phyloP scores from a whole-genome alignment of 2,113 vertebrate genomes.

The Abramis brama region DNA sequence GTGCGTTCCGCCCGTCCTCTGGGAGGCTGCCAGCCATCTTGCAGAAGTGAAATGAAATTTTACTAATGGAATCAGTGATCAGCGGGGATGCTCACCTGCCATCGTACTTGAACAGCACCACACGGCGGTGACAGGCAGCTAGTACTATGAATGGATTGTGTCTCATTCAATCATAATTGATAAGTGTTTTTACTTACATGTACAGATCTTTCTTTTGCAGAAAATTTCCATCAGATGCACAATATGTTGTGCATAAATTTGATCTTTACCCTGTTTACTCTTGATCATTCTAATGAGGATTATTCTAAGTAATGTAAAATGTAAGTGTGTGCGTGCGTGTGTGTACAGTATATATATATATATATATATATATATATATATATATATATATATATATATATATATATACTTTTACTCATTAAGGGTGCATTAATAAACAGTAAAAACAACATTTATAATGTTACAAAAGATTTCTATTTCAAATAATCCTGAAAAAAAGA shows the following conservation, averaged over 20 bases:
- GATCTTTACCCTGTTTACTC: neutral
- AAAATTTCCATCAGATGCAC: neutral
- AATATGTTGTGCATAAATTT: neutral
- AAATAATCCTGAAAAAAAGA: too few relatives aligned
- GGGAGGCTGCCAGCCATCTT: conserved; percentile 20
- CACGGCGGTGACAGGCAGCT: neutral
- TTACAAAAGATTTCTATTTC: too few relatives aligned
- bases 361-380: too few relatives aligned
- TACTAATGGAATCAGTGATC: conserved; percentile 43
- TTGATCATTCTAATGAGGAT: neutral
- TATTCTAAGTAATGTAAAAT: neutral
- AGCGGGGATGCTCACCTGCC: neutral
- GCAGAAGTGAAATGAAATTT: conserved; percentile 35
- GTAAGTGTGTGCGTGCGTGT: too few relatives aligned
- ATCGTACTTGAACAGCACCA: neutral
- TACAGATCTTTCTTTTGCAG: too few relatives aligned
- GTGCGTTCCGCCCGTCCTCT: conserved; percentile 3
- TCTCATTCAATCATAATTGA: neutral
- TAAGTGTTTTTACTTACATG: neutral
- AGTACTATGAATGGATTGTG: neutral
- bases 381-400: too few relatives aligned
- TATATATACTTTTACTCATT: too few relatives aligned
- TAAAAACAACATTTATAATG: too few relatives aligned
- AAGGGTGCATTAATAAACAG: too few relatives aligned
- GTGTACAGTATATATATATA: too few relatives aligned